Evolutionary conservation across 2,113 vertebrate species (phyloP), one percentile per base, ranked within the genome.

Genomic region (Aldabrachelys gigantea): DNA sequence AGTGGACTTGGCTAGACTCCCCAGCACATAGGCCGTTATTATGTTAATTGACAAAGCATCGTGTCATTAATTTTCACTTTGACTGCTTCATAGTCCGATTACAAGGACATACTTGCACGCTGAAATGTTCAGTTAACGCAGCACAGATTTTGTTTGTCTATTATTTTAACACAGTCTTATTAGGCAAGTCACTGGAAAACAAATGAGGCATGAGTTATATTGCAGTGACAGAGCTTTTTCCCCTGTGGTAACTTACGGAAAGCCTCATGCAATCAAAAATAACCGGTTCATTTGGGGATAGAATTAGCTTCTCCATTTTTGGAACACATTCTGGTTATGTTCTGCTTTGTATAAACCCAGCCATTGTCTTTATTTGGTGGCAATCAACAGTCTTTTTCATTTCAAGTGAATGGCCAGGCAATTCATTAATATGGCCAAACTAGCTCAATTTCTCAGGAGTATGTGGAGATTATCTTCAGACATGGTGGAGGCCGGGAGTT

Each of bases 11-110:
- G 12, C 53, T n/a, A 14, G 29, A 52, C 52, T 19, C 38, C 56
- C 57, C n/a, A 65, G 57, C 21, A 9, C 38, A 1, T 0, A 2
- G 29, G 38, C 27, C 17, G 19, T 22, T 21, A 0, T 69, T 12
- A 2, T 2, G 38, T 75, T 75, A 31, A 8, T 7, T 0, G 1
- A 50, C 0, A 0, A 11, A 8, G 19, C 14, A 27, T 21, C 1
- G 1, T 31, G 72, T 69, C 31, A 41, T 31, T 52, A 12, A 27
- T 49, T 41, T 29, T 57, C 31, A 4, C 65, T 44, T 57, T 82
- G 22, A 69, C 44, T 44, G 69, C 72, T 80, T 94, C 69, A 1
- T 3, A 11, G 5, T 8, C 8, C 52, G 35, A 38, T 56, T 10
- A 2, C 13, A 41, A 57, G 21, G 38, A 38, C 41, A 41, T 16